A percentile compares a stretch with the other conserved stretches of the same genome.
These are phyloP conservation scores for Yponomeuta sedellus DNA, from an alignment of 2,888 invertebrate genomes.

Conservation along the genomic window DNA sequence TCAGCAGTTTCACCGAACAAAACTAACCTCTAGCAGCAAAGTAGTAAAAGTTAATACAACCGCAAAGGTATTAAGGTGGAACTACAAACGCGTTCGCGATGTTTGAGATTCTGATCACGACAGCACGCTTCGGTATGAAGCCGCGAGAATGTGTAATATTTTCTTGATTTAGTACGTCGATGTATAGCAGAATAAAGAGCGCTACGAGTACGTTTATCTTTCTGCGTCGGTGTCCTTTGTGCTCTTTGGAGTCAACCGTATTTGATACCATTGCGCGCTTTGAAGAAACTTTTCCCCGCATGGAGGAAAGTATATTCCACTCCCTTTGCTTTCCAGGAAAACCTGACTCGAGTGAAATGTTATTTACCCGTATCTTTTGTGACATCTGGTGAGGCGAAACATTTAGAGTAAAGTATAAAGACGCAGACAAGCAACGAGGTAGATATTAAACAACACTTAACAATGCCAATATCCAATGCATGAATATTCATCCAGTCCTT, in stretches of 20 bases:
- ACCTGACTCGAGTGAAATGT: not conserved
- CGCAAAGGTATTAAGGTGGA: not conserved
- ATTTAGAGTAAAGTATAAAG: not conserved
- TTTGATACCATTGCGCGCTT: not conserved
- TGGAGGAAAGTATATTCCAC: not conserved
- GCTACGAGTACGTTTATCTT: constrained; percentile 5
- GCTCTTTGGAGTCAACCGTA: not conserved
- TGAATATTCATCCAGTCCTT: not conserved
- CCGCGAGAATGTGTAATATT: constrained; percentile 12
- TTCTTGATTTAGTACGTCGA: constrained; percentile 6
- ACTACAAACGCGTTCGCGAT: constrained; percentile 3
- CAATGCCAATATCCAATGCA: not conserved
- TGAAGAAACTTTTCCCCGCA: not conserved
- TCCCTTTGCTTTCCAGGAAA: not conserved
- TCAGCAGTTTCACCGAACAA: constrained; percentile 10
- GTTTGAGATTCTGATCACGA: constrained; percentile 17
- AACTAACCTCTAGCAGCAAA: not conserved
- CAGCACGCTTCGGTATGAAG: not conserved
- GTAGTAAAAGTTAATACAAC: not conserved
- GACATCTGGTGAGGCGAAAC: not conserved
- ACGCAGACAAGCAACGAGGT: not conserved
- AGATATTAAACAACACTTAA: too few species aligned
- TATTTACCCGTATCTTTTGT: not conserved
- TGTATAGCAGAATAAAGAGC: not conserved
- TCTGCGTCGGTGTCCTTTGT: constrained; percentile 1